Evolutionary conservation across 1,140 invertebrate genomes (phyloP).

Genomic region (Octopus sinensis): DNA sequence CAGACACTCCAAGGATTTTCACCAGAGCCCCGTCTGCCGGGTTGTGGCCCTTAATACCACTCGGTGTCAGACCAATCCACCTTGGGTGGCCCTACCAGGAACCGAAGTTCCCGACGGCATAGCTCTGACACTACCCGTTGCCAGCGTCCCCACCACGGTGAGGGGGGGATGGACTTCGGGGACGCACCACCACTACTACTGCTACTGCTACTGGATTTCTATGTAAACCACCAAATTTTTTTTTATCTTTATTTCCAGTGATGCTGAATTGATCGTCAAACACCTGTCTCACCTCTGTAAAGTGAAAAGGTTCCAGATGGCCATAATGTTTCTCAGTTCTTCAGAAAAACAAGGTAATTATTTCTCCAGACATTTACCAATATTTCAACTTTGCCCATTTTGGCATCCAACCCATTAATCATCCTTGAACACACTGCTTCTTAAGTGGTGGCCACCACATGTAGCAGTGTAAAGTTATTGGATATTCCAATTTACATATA

Average conservation of each 20-base stretch:
- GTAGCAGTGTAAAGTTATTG: too few relatives aligned
- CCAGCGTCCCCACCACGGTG: too few relatives aligned
- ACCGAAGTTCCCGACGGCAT: background rate
- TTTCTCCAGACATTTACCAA: too few relatives aligned
- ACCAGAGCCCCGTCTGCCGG: background rate
- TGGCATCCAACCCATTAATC: too few relatives aligned
- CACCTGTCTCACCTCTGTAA: conserved; percentile 47
- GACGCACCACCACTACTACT: background rate
- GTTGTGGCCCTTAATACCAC: background rate
- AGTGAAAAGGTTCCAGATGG: conserved; percentile 55
- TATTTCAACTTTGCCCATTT: too few relatives aligned
- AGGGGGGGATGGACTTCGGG: too few relatives aligned
- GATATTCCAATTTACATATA: too few relatives aligned
- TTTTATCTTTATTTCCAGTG: conserved; percentile 30
- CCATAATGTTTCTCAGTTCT: conserved; percentile 55
- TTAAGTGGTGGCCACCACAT: too few relatives aligned
- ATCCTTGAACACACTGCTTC: too few relatives aligned
- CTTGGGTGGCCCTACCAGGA: background rate
- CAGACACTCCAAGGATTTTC: too few relatives aligned
- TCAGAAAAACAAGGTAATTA: conserved; percentile 52
- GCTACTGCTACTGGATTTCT: background rate
- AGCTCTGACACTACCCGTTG: too few relatives aligned
- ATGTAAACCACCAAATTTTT: background rate
- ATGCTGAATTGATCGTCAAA: conserved; percentile 38
- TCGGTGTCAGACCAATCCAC: background rate